Percentiles rank a stretch among this genome's conserved stretches.
phyloP scores from a whole-genome alignment of 1,140 invertebrate species.

The Mylabris phalerata region DNA sequence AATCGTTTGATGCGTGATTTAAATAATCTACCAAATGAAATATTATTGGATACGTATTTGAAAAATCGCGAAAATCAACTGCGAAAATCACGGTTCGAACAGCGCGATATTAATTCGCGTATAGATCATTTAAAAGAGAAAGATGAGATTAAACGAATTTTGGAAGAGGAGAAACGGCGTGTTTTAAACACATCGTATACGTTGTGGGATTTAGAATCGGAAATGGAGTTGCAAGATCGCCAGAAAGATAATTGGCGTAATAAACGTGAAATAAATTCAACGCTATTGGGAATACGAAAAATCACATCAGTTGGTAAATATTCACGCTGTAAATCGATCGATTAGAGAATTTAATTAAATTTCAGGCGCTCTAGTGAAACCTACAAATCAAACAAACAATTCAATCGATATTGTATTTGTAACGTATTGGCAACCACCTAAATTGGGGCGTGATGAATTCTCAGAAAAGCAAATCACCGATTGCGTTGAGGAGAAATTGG shows the following conservation, averaged over 20 bases:
- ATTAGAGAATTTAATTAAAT: constrained; percentile 5
- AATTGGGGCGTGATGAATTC: constrained; percentile 41
- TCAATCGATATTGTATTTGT: constrained; percentile 50
- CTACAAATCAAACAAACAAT: constrained; percentile 29
- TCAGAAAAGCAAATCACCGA: constrained; percentile 43
- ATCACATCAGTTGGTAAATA: constrained; percentile 42
- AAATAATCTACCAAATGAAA: constrained; percentile 35
- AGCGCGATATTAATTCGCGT: constrained; percentile 36
- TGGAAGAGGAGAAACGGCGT: constrained; percentile 33
- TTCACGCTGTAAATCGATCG: constrained; percentile 30
- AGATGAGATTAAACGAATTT: constrained; percentile 28
- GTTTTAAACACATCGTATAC: constrained; percentile 31
- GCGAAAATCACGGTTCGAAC: constrained; percentile 37
- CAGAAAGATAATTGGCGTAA: constrained; percentile 32
- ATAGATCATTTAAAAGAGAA: constrained; percentile 34
- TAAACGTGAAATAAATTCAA: constrained; percentile 28
- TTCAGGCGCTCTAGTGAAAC: constrained; percentile 38
- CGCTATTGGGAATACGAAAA: constrained; percentile 25
- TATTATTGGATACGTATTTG: constrained; percentile 38
- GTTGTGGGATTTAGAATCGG: constrained; percentile 41
- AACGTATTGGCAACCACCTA: constrained; percentile 49
- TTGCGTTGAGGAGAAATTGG: constrained; percentile 35
- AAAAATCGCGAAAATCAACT: constrained; percentile 38
- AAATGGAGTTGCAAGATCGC: constrained; percentile 37
- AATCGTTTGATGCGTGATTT: constrained; percentile 33